Conservation (phyloP, 2,113 vertebrate species). For the Ranitomeya imitator region DNA sequence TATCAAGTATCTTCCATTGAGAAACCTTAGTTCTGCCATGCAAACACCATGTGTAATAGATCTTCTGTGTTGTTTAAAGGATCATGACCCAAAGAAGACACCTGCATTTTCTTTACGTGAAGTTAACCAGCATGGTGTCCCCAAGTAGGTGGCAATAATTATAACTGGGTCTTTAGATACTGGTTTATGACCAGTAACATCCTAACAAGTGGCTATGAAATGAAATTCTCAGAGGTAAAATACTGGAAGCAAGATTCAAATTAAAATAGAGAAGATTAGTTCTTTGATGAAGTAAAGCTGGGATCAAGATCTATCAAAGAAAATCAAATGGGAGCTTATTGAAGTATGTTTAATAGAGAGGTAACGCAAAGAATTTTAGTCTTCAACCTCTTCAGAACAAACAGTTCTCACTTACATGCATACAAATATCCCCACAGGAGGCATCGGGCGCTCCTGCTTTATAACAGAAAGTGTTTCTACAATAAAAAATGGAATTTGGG, state of each 20-base stretch:
- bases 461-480: slow-evolving; percentile 27
- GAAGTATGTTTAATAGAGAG: slow-evolving; percentile 37
- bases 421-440: slow-evolving; percentile 39
- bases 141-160: slow-evolving; percentile 28
- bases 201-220: slow-evolving; percentile 11
- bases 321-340: slow-evolving; percentile 47
- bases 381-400: slow-evolving; percentile 27
- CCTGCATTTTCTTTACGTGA: slow-evolving; percentile 37
- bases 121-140: slow-evolving; percentile 3
- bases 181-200: not conserved
- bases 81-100: slow-evolving; percentile 51
- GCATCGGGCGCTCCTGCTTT: not conserved
- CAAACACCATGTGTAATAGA: slow-evolving; percentile 40
- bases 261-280: slow-evolving; percentile 53
- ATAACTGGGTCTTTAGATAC: not conserved
- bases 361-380: slow-evolving; percentile 41
- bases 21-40: slow-evolving; percentile 37
- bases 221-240: slow-evolving; percentile 21
- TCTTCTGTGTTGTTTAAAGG: slow-evolving; percentile 36
- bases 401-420: slow-evolving; percentile 34
- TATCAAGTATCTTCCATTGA: slow-evolving; percentile 49
- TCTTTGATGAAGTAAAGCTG: slow-evolving; percentile 50
- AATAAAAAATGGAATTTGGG: slow-evolving; percentile 42
- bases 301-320: slow-evolving; percentile 53
- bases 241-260: slow-evolving; percentile 43